phyloP scores from a whole-genome alignment of 2,797 vertebrate genomes.

The Lateolabrax maculatus region DNA sequence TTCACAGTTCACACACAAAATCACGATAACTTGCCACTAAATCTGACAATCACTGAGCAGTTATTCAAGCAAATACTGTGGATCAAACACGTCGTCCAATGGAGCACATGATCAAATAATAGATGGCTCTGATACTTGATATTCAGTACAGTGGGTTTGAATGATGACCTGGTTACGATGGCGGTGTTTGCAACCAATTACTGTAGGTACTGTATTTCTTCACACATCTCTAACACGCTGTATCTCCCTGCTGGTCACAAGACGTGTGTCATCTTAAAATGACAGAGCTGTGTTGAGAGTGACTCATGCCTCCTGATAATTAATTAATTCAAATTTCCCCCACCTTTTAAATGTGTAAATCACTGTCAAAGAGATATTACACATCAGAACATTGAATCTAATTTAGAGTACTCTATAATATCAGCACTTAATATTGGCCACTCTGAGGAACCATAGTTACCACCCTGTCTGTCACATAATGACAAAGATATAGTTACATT shows the following conservation, averaged over 20 bases:
- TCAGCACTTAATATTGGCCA: background rate
- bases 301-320: slow-evolving; percentile 37
- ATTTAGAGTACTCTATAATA: slow-evolving; percentile 46
- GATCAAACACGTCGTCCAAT: background rate
- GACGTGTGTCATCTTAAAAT: background rate
- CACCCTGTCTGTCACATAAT: slow-evolving; percentile 9
- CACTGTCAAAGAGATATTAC: slow-evolving; percentile 22
- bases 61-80: background rate
- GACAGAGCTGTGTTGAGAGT: slow-evolving; percentile 2
- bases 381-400: slow-evolving; percentile 22
- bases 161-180: background rate
- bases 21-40: background rate
- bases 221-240: background rate
- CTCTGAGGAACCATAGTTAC: background rate
- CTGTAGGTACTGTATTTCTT: background rate
- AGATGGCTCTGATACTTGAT: background rate
- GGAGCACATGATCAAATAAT: slow-evolving; percentile 2
- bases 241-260: background rate
- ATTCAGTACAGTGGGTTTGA: background rate
- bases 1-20: background rate
- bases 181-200: background rate
- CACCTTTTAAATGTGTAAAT: slow-evolving; percentile 40
- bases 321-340: slow-evolving; percentile 25
- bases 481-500: slow-evolving; percentile 16
- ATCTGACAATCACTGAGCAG: slow-evolving; percentile 10